Evolutionary conservation across 2,113 vertebrate species (phyloP).

Genomic region (Pelmatolapia mariae): DNA sequence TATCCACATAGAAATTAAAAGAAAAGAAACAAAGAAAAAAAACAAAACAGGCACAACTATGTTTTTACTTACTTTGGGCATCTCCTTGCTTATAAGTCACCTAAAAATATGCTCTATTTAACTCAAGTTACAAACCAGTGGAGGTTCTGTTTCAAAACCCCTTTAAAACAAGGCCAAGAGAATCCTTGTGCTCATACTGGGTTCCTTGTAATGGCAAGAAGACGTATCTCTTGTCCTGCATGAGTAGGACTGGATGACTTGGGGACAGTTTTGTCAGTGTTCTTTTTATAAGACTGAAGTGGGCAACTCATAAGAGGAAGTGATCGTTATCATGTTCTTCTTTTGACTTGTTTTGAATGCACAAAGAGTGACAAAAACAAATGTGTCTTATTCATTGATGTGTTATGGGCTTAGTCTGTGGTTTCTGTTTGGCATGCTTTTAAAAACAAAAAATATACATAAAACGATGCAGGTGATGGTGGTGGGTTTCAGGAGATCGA

Average conservation of each 20-base stretch:
- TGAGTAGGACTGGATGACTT: neutral
- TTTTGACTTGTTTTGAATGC: neutral
- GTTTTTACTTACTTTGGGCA: neutral
- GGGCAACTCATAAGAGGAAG: neutral
- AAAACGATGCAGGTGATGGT: neutral
- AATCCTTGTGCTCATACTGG: neutral
- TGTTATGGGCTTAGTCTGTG: neutral
- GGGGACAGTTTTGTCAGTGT: neutral
- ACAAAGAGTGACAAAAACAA: neutral
- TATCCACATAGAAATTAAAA: neutral
- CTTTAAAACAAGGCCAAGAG: neutral
- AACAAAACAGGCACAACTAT: neutral
- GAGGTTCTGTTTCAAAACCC: neutral
- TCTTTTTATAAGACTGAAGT: neutral
- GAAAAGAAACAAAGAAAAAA: neutral
- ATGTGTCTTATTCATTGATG: neutral
- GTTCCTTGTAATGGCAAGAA: neutral
- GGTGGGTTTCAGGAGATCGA: neutral
- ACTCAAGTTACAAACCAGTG: neutral
- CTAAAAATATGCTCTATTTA: neutral
- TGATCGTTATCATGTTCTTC: neutral
- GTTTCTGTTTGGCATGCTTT: rapidly evolving
- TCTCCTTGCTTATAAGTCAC: neutral
- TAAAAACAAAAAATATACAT: neutral
- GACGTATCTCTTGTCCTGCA: neutral